Base-by-base conservation (phyloP, 1,140 invertebrate genomes). In the Heterodera schachtii region DNA sequence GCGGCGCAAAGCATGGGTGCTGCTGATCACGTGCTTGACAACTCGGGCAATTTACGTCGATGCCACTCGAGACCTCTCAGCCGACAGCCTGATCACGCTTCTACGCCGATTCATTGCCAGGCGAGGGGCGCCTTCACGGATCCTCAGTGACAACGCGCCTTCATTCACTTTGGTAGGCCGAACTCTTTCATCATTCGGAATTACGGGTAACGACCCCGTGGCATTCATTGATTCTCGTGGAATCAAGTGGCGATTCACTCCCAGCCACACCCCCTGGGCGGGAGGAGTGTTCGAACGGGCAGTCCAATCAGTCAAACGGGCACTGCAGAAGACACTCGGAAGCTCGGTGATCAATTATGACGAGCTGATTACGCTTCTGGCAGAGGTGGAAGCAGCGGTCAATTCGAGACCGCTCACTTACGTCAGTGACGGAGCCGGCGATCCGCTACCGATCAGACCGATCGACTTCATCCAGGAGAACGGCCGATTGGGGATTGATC, bases 191-290 rank as follows among this genome's bases (percentile, higher is more conserved):
- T 0, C 11, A 3, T 47, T 73, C 16, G 1, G 0, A 47, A 13
- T 16, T 3, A 0, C 1, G 5, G 70, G 46, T n/a, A n/a, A n/a
- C 43, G 52, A 79, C 21, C 13, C 64, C 13, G 0, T 8, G 49
- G 57, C n/a, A 16, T 66, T n/a, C 66, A 43, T 43, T 4, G 64
- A n/a, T 1, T 31, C 41, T 6, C 41, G 6, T 2, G 16, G 43
- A 4, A 81, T 81, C 43, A 9, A 66, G 6, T 81, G 80, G 81
- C 16, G 64, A 83, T 83, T 83, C 31, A 81, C 82, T 3, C 49
- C 81, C 9, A 13, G 70, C 5, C 41, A 64, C 16, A 57, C 81
- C 7, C 80, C 80, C 3, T 83, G 80, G 80, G 41, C 41, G 5
- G 80, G 80, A 8, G 80, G 81, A 5, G 41, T 82, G 1, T 81